Evolutionary conservation across 2,888 invertebrate genomes (phyloP).

Genomic region (Scaptomyza tumidula): DNA sequence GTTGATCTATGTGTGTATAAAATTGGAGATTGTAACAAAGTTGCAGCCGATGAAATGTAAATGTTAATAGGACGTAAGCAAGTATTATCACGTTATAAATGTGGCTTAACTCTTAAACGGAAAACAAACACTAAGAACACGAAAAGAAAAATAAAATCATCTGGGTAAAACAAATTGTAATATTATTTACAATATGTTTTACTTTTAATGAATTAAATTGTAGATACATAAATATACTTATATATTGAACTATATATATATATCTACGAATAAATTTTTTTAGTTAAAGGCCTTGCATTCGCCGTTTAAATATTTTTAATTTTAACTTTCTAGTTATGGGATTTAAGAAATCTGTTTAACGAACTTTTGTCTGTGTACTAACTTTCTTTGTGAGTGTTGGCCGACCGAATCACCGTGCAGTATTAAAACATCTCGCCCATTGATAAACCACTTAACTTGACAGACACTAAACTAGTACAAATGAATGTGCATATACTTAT

Average conservation of each 20-base stretch:
- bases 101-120: slow-evolving; percentile 48
- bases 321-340: neutral
- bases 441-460: slow-evolving; percentile 22
- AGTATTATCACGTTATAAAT: slow-evolving; percentile 63
- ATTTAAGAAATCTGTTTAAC: neutral
- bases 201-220: slow-evolving; percentile 21
- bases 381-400: slow-evolving; percentile 22
- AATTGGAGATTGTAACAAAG: slow-evolving; percentile 42
- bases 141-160: slow-evolving; percentile 20
- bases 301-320: neutral
- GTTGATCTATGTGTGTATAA: slow-evolving; percentile 34
- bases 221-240: slow-evolving; percentile 28
- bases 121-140: neutral
- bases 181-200: slow-evolving; percentile 31
- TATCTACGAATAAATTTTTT: slow-evolving; percentile 25
- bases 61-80: slow-evolving; percentile 56
- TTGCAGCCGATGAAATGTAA: slow-evolving; percentile 50
- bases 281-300: slow-evolving; percentile 16
- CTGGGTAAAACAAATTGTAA: slow-evolving; percentile 46
- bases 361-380: neutral
- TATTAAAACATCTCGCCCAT: slow-evolving; percentile 26
- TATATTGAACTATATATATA: slow-evolving; percentile 14
- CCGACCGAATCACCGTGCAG: slow-evolving; percentile 18
- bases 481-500: slow-evolving; percentile 52
- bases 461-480: slow-evolving; percentile 46